Base-by-base conservation (phyloP, 2,888 invertebrate species). In the Pseudococcus jackbeardsleyi region DNA sequence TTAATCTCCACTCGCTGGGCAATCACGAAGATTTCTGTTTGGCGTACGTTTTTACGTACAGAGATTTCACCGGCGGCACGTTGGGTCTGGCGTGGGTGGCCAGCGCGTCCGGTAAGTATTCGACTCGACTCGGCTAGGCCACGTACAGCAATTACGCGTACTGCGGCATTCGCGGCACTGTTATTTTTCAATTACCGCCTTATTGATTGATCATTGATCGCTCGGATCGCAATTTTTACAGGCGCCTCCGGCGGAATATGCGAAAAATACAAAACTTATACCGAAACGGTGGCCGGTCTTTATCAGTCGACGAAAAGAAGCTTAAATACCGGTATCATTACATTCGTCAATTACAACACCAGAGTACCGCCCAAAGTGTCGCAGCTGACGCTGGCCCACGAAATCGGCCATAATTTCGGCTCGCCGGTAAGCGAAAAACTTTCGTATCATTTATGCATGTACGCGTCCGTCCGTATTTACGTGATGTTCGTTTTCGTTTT, bases 31-130 rank as follows among this genome's bases (percentile, higher is more conserved):
- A 97, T 92, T 99, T 99, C 93, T 99, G 99, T 91, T 94, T 99
- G 89, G 99, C 99, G n/a, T 99, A 99, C 92, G 98, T 99, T 89
- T 99, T 99, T 92, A 99, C 99, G 0, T 97, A 97, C 92, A 94
- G 98, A 91, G 99, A 99, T 92, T 99, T 99, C 92, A 98, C 98
- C 26, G 98, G 98, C 11, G 99, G 99, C 89, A 99, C 99, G 22
- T 93, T 99, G 72, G 99, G 99, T 33, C 93, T 99, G 84, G 99
- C 99, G 6, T 99, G 99, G 99, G 99, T 99, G 39, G 99, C 99
- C 46, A 90, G 90, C 59, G 89, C 90, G 87, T 89, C 90, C 15
- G 89, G 90, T 90, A 89, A 89, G 5, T 33, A 33, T 3, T 33
- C 3, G 26, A 33, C 26, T 33, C 1, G 26, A n/a, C n/a, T n/a